Base-by-base conservation (phyloP, 2,797 vertebrate genomes). In the Cirrhinus molitorella region DNA sequence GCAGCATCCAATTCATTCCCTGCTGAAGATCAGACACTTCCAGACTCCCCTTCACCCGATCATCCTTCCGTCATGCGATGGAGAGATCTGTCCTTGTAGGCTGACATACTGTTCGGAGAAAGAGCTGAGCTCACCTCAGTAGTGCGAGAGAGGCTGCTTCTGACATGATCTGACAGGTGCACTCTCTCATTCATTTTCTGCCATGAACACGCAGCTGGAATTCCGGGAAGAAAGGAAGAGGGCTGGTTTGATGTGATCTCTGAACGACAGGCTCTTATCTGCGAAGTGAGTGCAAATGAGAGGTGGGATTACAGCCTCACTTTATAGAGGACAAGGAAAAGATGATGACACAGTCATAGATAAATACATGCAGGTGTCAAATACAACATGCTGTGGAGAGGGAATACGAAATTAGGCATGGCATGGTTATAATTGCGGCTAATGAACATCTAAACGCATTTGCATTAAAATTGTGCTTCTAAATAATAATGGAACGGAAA, bases 91-190 rank as follows among this genome's bases (percentile, higher is more conserved):
- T 71, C 43, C 72, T 76, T 67, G 49, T n/a, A 75, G 73, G n/a
- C 37, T 10, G 23, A 68, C 40, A 21, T 49, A 23, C 14, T 61
- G 45, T 83, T 76, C 9, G 72, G 47, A 40, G 49, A 59, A 16
- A 40, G 74, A 83, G 57, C 45, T 49, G 19, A 47, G 65, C 51
- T 77, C 45, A 59, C 37, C 71, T 47, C 68, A 16, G 57, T 47
- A 40, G 10, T 25, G 21, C 45, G 21, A 49, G 75, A 76, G 51
- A 82, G 78, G 31, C 79, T 84, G 84, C 67, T 82, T 82, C 85
- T 86, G 85, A 85, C 82, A 75, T 34, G 79, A 75, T 82, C 81
- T 89, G 88, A 88, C 87, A 84, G 71, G 51, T 66, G 83, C 82
- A 89, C 63, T 90, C 74, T 79, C 83, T 84, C 76, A 88, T 74